Evolutionary conservation across 2,113 vertebrate genomes (phyloP).

Genomic region (Rhabdornis inornatus): DNA sequence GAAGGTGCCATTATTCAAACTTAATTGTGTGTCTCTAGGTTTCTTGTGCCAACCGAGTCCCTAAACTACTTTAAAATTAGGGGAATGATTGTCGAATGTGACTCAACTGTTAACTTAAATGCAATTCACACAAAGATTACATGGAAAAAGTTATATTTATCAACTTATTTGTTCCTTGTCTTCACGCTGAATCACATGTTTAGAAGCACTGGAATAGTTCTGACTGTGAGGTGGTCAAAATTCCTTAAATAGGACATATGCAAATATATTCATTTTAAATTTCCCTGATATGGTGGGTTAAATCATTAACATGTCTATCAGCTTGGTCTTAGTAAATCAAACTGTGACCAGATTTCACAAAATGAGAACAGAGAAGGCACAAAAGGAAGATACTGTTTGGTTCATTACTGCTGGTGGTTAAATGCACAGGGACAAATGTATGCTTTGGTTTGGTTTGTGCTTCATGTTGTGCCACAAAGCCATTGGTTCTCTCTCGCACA

Average conservation of each 20-base stretch:
- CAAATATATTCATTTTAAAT: not conserved
- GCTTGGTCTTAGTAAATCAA: not conserved
- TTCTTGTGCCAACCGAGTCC: not conserved
- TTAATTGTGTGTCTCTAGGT: not conserved
- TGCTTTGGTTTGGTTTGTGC: not conserved
- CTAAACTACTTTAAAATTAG: not conserved
- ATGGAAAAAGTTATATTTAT: not conserved
- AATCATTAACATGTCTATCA: not conserved
- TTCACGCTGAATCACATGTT: not conserved
- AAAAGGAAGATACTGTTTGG: not conserved
- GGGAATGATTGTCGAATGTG: not conserved
- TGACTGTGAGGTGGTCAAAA: not conserved
- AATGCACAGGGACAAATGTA: not conserved
- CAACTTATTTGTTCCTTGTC: not conserved
- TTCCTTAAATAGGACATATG: not conserved
- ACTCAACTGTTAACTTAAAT: not conserved
- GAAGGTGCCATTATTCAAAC: slow-evolving; percentile 4
- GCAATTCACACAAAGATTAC: not conserved
- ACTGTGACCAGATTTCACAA: not conserved
- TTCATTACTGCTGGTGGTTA: not conserved
- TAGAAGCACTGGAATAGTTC: not conserved
- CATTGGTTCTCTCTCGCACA: not conserved
- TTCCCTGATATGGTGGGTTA: not conserved
- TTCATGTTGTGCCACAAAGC: not conserved
- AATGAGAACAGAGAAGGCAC: not conserved